These are phyloP conservation scores for Hylia prasina DNA, from an alignment of 2,113 vertebrate genomes.

Conservation along the genomic window DNA sequence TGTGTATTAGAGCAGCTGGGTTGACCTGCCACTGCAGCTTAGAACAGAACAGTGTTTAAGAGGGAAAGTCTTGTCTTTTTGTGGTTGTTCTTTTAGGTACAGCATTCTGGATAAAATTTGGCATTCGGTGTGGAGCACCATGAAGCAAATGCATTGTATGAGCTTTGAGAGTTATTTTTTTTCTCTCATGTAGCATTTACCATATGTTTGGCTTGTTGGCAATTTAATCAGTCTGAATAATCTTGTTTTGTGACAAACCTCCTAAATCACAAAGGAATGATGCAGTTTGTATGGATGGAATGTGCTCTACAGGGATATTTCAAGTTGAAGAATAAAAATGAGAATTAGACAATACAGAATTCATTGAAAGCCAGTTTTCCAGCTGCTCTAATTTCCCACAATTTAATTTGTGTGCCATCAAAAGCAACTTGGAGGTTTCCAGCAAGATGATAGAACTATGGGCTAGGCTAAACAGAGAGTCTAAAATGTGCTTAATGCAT, in stretches of 20 bases:
- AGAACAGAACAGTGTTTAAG: not conserved
- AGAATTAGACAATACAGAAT: slow-evolving; percentile 42
- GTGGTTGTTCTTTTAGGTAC: not conserved
- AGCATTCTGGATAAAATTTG: not conserved
- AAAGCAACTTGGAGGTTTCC: slow-evolving; percentile 5
- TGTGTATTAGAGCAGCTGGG: not conserved
- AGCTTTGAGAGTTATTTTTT: slow-evolving; percentile 22
- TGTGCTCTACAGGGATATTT: slow-evolving; percentile 29
- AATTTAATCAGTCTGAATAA: slow-evolving; percentile 67
- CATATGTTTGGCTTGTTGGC: slow-evolving; percentile 48
- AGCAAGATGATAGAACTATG: slow-evolving; percentile 28
- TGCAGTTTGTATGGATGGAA: slow-evolving; percentile 57
- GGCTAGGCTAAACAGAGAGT: not conserved
- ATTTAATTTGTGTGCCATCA: slow-evolving; percentile 43
- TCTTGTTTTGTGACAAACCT: slow-evolving; percentile 57
- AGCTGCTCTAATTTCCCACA: slow-evolving; percentile 40
- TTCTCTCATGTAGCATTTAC: slow-evolving; percentile 53
- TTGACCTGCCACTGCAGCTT: not conserved
- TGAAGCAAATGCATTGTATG: not conserved
- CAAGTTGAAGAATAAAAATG: slow-evolving; percentile 57
- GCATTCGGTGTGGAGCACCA: not conserved
- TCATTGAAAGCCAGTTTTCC: slow-evolving; percentile 28
- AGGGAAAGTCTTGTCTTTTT: not conserved
- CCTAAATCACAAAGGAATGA: slow-evolving; percentile 58
- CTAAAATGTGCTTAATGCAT: slow-evolving; percentile 9